Conservation (phyloP, 1,140 invertebrate genomes). For the Sitobion miscanthi region DNA sequence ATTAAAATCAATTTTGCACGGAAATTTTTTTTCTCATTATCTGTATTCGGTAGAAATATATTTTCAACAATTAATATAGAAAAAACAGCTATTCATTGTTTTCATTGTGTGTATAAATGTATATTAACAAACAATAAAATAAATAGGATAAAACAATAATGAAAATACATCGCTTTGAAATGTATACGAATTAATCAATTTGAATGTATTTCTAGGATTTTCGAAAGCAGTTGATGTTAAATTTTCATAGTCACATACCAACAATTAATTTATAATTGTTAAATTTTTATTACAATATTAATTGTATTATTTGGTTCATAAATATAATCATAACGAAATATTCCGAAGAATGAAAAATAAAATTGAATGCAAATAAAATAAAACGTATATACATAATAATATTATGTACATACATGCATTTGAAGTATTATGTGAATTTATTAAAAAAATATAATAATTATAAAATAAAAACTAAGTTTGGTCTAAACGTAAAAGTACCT, state of each 20-base stretch:
- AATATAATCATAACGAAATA: not conserved
- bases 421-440: not conserved
- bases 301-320: too few relatives aligned
- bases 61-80: not conserved
- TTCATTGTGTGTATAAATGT: not conserved
- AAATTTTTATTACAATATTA: not conserved
- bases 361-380: not conserved
- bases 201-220: not conserved
- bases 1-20: not conserved
- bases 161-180: not conserved
- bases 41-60: not conserved
- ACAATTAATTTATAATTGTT: not conserved
- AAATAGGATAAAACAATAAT: not conserved
- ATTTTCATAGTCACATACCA: not conserved
- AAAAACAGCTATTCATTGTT: not conserved
- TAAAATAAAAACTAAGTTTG: not conserved
- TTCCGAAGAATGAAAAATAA: not conserved
- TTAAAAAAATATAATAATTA: not conserved
- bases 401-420: not conserved
- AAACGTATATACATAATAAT: not conserved
- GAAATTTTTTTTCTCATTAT: not conserved
- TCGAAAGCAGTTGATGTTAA: not conserved
- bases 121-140: not conserved
- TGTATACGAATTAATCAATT: not conserved
- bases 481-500: not conserved